phyloP scores from a whole-genome alignment of 2,888 invertebrate genomes.

The Cyclophora albipunctata region DNA sequence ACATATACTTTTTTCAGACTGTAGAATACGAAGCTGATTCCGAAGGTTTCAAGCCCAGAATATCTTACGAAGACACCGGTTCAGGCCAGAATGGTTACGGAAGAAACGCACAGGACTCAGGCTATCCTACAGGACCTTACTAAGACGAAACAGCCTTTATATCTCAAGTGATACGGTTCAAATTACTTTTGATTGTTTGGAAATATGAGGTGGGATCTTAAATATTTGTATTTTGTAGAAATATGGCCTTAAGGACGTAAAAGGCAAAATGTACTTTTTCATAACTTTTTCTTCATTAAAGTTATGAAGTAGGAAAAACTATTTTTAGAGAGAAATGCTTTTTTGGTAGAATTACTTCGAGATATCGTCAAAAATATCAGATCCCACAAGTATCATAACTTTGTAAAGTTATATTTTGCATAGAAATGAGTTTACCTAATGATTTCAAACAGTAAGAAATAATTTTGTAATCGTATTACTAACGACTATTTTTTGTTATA shows the following conservation, averaged over 20 bases:
- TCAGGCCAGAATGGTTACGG: constrained; percentile 23
- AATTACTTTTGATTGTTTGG: neutral
- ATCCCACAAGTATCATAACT: neutral
- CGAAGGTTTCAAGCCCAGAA: constrained; percentile 79
- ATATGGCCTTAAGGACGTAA: neutral
- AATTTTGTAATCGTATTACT: constrained; percentile 5
- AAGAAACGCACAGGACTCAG: constrained; percentile 14
- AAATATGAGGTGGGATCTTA: neutral
- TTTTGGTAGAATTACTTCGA: no score
- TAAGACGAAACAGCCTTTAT: constrained; percentile 28
- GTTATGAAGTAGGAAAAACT: neutral
- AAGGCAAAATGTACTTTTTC: neutral
- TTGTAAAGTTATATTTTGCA: neutral
- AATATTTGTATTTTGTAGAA: neutral
- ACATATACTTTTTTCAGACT: constrained; percentile 49
- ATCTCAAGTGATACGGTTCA: constrained; percentile 5
- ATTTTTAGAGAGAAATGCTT: neutral
- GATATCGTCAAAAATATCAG: neutral
- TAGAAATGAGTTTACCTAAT: constrained; percentile 5
- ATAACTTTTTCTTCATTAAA: neutral
- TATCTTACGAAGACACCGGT: constrained; percentile 78
- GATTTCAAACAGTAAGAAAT: constrained; percentile 5
- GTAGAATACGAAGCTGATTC: constrained; percentile 82
- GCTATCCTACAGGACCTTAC: constrained; percentile 21
- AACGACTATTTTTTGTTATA: no score